Conservation (phyloP, 2,113 vertebrate genomes). For the Mugil cephalus region DNA sequence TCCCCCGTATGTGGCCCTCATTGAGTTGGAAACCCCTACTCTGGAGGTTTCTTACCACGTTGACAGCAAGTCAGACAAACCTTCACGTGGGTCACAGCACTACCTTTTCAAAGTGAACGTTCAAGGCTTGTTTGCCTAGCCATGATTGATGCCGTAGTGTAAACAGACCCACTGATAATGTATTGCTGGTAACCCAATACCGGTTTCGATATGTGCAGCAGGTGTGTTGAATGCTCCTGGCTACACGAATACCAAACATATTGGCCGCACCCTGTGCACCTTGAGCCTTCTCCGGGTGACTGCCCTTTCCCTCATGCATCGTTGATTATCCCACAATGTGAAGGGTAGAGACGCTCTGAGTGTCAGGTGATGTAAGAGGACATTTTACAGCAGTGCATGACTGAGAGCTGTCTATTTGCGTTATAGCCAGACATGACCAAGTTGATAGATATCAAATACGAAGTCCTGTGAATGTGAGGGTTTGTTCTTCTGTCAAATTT, state of each 20-base stretch:
- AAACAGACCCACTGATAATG: slow-evolving; percentile 18
- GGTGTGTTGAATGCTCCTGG: slow-evolving; percentile 33
- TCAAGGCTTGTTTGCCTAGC: not conserved
- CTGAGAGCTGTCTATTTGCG: not conserved
- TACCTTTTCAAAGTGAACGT: not conserved
- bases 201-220: slow-evolving; percentile 29
- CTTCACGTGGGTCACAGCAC: not conserved
- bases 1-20: too few relatives aligned
- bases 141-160: slow-evolving; percentile 30
- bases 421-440: too few relatives aligned
- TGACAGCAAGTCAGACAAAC: too few relatives aligned
- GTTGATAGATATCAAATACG: too few relatives aligned
- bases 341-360: slow-evolving; percentile 26
- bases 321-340: slow-evolving; percentile 33
- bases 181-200: slow-evolving; percentile 35
- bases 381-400: not conserved
- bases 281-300: slow-evolving; percentile 39
- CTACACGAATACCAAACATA: slow-evolving; percentile 45
- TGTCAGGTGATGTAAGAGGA: not conserved
- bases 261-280: slow-evolving; percentile 56
- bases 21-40: too few relatives aligned
- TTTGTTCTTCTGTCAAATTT: not conserved
- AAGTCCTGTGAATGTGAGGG: too few relatives aligned
- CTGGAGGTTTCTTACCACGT: too few relatives aligned
- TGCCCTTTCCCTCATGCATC: slow-evolving; percentile 43